A percentile compares a stretch with the other conserved stretches of the same genome.
These are phyloP conservation scores for Zygogramma bicolorata DNA, from an alignment of 2,888 invertebrate genomes.

Conservation along the genomic window DNA sequence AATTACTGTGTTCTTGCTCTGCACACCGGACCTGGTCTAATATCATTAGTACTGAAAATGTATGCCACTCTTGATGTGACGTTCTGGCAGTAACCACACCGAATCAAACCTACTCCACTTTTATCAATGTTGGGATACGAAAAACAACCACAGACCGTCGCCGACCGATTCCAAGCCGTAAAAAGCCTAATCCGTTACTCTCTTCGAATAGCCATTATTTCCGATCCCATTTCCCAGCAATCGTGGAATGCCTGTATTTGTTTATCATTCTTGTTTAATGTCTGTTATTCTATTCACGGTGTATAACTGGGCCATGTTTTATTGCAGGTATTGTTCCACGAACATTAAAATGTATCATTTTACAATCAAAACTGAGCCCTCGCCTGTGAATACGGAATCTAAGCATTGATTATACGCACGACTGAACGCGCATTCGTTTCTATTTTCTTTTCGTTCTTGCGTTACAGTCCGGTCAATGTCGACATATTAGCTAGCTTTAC, in stretches of 20 bases:
- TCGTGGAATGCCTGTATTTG: constrained; percentile 36
- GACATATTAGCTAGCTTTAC: too few species aligned
- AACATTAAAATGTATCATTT: constrained; percentile 63
- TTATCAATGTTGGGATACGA: background rate
- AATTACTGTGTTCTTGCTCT: too few species aligned
- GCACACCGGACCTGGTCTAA: too few species aligned
- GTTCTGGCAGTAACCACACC: background rate
- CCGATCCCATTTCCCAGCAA: constrained; percentile 19
- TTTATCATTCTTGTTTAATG: constrained; percentile 35
- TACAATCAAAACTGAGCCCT: constrained; percentile 59
- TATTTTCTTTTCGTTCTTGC: constrained; percentile 19
- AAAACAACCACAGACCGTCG: background rate
- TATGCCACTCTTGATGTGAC: background rate
- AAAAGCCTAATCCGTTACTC: background rate
- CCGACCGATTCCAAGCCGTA: background rate
- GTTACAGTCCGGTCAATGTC: background rate
- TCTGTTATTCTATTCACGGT: constrained; percentile 40
- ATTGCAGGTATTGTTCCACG: constrained; percentile 57
- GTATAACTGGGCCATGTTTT: constrained; percentile 55
- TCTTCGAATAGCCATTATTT: constrained; percentile 2
- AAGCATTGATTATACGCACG: constrained; percentile 64
- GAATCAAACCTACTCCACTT: background rate
- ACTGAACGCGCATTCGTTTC: constrained; percentile 53
- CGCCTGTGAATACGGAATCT: constrained; percentile 59
- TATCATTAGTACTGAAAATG: too few species aligned